Percentiles rank a stretch among this genome's conserved stretches.
phyloP scores from a whole-genome alignment of 2,797 vertebrate genomes.

The Sebastiscus tertius region DNA sequence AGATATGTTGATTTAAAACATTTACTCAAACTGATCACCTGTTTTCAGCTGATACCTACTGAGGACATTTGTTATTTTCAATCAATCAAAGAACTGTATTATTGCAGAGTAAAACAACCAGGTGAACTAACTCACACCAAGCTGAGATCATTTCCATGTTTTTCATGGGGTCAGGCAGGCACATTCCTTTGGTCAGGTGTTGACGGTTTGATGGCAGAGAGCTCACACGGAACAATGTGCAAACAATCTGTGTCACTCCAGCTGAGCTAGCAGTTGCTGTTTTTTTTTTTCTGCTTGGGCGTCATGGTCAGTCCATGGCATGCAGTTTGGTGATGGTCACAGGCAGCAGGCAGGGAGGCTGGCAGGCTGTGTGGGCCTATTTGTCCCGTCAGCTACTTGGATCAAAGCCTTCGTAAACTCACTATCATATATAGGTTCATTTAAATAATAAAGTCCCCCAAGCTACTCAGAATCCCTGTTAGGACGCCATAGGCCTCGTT shows the following conservation, averaged over 20 bases:
- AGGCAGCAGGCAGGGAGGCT: conserved; percentile 26
- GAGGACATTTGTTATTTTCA: background rate
- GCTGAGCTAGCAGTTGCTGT: conserved; percentile 79
- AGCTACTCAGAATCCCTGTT: background rate
- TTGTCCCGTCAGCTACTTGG: conserved; percentile 22
- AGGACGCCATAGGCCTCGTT: background rate
- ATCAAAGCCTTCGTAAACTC: conserved; percentile 20
- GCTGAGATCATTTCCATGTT: conserved; percentile 27
- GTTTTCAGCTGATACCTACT: background rate
- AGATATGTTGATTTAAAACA: background rate
- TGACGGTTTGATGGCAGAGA: conserved; percentile 62
- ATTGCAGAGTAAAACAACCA: background rate
- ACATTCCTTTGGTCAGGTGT: conserved; percentile 73
- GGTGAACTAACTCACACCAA: background rate
- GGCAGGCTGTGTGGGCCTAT: conserved; percentile 43
- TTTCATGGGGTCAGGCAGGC: conserved; percentile 45
- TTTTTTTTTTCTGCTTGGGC: conserved; percentile 48
- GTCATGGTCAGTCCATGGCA: conserved; percentile 50
- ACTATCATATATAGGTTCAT: background rate
- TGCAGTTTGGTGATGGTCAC: conserved; percentile 41
- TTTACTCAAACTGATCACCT: background rate
- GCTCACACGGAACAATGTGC: conserved; percentile 72
- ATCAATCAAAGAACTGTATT: background rate
- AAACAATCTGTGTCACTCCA: conserved; percentile 73
- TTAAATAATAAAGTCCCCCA: background rate